Evolutionary conservation across 2,797 vertebrate genomes (phyloP).

Genomic region (Merluccius polli): DNA sequence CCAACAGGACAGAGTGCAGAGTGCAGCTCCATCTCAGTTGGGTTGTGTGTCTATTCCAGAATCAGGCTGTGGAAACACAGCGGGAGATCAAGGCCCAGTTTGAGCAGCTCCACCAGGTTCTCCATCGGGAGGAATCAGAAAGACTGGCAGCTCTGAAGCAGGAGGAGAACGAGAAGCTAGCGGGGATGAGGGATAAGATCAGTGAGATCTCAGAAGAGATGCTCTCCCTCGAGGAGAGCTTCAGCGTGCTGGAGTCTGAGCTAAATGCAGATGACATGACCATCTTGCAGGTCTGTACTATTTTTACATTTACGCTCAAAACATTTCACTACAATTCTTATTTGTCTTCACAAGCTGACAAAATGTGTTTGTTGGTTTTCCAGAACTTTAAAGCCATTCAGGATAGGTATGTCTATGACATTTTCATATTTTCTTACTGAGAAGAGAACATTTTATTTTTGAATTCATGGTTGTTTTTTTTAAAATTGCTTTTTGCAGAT

Average conservation of each 20-base stretch:
- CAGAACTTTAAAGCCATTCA: slow-evolving; percentile 69
- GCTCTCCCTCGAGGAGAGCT: slow-evolving; percentile 48
- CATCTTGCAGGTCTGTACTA: slow-evolving; percentile 57
- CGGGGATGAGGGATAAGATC: slow-evolving; percentile 49
- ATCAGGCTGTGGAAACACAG: slow-evolving; percentile 51
- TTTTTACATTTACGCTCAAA: background rate
- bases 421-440: background rate
- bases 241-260: slow-evolving; percentile 51
- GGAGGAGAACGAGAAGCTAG: slow-evolving; percentile 62
- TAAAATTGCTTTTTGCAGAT: slow-evolving; percentile 41
- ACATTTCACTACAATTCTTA: background rate
- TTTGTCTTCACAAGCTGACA: slow-evolving; percentile 5
- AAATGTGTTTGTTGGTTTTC: slow-evolving; percentile 11
- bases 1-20: too few species aligned
- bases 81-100: slow-evolving; percentile 65
- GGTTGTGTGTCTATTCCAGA: slow-evolving; percentile 33
- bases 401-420: slow-evolving; percentile 55
- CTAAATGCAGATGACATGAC: slow-evolving; percentile 57
- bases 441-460: background rate
- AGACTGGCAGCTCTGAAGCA: slow-evolving; percentile 58
- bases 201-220: slow-evolving; percentile 48
- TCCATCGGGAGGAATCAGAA: slow-evolving; percentile 58
- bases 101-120: slow-evolving; percentile 62
- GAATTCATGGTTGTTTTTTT: background rate
- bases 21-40: background rate